Conservation (phyloP, 2,797 vertebrate species). For the Gymnocypris eckloni region DNA sequence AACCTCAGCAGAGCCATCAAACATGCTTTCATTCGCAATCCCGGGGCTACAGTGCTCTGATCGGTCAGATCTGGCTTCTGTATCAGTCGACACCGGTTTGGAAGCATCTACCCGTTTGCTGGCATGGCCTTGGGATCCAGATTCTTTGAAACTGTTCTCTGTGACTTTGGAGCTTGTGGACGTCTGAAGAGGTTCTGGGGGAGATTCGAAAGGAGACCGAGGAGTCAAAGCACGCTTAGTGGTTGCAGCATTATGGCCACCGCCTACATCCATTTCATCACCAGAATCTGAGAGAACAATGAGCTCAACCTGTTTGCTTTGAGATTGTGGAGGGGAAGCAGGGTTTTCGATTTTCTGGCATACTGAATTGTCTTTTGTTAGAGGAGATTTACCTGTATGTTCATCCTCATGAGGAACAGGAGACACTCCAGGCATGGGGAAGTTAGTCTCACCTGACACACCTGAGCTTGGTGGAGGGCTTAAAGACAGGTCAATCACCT, state of each 20-base stretch:
- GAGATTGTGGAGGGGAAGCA: slow-evolving; percentile 29
- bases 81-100: background rate
- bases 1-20: slow-evolving; percentile 76
- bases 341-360: background rate
- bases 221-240: slow-evolving; percentile 25
- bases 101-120: background rate
- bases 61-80: background rate
- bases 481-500: slow-evolving; percentile 60
- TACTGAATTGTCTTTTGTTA: slow-evolving; percentile 32
- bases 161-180: background rate
- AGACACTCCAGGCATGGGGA: slow-evolving; percentile 69
- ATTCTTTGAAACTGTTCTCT: slow-evolving; percentile 13
- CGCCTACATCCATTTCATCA: slow-evolving; percentile 78
- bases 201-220: background rate
- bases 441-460: slow-evolving; percentile 51
- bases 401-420: slow-evolving; percentile 48
- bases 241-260: background rate
- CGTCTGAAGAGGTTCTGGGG: slow-evolving; percentile 46
- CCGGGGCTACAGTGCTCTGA: background rate
- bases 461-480: slow-evolving; percentile 60
- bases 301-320: slow-evolving; percentile 69
- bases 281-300: slow-evolving; percentile 88
- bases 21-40: background rate
- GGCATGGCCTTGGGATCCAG: background rate
- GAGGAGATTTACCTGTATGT: background rate